These are phyloP conservation scores for Adineta ricciae DNA, from an alignment of 2,888 invertebrate genomes.

Conservation along the genomic window DNA sequence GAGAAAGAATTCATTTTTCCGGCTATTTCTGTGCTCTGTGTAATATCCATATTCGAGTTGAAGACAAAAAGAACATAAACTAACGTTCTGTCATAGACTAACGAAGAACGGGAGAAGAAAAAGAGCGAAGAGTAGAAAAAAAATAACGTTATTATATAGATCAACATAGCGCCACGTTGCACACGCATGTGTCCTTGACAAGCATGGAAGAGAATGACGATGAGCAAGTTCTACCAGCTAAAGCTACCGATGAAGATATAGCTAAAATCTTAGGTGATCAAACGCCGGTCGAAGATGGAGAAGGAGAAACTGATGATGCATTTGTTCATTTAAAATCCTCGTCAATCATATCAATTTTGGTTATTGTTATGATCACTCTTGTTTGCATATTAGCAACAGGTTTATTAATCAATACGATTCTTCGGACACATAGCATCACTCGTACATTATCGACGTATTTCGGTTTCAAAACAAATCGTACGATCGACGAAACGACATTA, in stretches of 20 bases:
- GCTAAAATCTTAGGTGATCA: neutral
- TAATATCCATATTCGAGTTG: neutral
- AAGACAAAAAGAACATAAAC: neutral
- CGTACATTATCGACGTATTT: neutral
- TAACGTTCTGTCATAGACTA: neutral
- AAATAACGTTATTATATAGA: neutral
- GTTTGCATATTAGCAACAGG: neutral
- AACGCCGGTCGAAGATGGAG: neutral
- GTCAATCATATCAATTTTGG: neutral
- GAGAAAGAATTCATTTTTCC: no score
- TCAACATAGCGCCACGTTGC: neutral
- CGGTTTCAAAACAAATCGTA: neutral
- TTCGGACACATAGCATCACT: neutral
- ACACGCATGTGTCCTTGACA: neutral
- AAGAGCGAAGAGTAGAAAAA: neutral
- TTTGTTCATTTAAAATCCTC: neutral
- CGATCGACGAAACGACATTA: neutral
- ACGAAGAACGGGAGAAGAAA: neutral
- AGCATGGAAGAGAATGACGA: neutral
- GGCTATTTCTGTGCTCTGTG: no score
- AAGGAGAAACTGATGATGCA: neutral
- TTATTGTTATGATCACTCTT: neutral
- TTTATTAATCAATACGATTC: neutral
- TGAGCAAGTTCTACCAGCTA: neutral
- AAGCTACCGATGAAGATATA: neutral